Evolutionary conservation across 2,113 vertebrate genomes (phyloP).

Genomic region (Phalacrocorax aristotelis): DNA sequence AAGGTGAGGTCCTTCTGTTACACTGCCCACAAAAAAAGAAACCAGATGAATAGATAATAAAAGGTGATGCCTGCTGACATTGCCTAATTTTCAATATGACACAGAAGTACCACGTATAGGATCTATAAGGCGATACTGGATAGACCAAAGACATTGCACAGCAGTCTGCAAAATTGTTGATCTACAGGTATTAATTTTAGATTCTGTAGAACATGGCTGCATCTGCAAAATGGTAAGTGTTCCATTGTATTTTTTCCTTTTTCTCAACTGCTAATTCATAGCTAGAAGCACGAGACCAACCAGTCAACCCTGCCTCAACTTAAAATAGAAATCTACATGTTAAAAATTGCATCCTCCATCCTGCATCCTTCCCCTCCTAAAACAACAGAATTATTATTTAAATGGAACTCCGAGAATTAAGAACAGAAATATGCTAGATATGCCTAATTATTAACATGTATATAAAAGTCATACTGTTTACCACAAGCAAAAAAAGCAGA

Average conservation of each 20-base stretch:
- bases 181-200: background rate
- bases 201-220: background rate
- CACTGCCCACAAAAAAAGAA: background rate
- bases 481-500: background rate
- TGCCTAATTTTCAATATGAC: background rate
- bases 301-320: background rate
- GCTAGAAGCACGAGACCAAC: background rate
- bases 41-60: background rate
- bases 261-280: background rate
- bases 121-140: background rate
- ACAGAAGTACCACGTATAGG: background rate
- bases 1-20: background rate
- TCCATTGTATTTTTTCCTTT: background rate
- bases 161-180: background rate
- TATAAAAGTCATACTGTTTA: background rate
- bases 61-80: background rate
- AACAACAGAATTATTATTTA: background rate
- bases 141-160: background rate
- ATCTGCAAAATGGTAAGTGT: background rate
- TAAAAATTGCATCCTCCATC: background rate
- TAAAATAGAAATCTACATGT: background rate
- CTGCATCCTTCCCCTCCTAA: background rate
- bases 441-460: background rate
- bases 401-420: background rate
- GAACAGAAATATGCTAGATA: background rate